These are phyloP conservation scores for Troides aeacus DNA, from an alignment of 2,888 invertebrate genomes.

Conservation along the genomic window DNA sequence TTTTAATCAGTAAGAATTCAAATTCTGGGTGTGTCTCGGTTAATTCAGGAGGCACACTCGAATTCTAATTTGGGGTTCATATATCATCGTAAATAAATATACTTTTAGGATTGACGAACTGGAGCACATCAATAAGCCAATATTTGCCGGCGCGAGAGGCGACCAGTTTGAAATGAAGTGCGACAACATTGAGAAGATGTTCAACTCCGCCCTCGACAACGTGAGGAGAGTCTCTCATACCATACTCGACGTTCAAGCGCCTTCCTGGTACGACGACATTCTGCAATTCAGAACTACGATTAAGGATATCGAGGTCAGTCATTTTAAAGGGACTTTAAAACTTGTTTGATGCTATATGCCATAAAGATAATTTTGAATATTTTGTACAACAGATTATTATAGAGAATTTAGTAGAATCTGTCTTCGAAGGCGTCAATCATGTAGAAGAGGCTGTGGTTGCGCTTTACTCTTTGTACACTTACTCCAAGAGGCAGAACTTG, in stretches of 20 bases:
- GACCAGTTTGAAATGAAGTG: conserved; percentile 84
- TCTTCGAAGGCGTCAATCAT: conserved; percentile 88
- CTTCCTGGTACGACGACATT: conserved; percentile 91
- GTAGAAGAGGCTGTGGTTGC: conserved; percentile 90
- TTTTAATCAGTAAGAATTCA: no score
- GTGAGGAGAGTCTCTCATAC: conserved; percentile 81
- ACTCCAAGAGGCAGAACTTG: conserved; percentile 86
- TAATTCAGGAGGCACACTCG: background rate
- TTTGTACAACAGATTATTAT: conserved; percentile 82
- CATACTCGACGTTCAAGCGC: conserved; percentile 88
- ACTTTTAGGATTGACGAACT: conserved; percentile 84
- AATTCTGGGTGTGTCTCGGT: no score
- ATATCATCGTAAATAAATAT: background rate
- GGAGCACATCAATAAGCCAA: conserved; percentile 83
- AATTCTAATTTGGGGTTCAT: background rate
- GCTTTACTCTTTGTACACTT: conserved; percentile 88
- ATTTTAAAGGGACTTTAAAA: no score
- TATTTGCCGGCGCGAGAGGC: conserved; percentile 88
- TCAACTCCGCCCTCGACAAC: conserved; percentile 81
- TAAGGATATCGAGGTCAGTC: conserved; percentile 81
- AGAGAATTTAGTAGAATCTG: conserved; percentile 88
- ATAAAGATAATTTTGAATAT: background rate
- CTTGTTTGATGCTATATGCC: conserved; percentile 9
- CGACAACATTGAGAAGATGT: conserved; percentile 86
- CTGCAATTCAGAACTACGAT: conserved; percentile 80